Conservation (phyloP, 2,888 invertebrate genomes). For the Gastracanthus pulcherrimus region DNA sequence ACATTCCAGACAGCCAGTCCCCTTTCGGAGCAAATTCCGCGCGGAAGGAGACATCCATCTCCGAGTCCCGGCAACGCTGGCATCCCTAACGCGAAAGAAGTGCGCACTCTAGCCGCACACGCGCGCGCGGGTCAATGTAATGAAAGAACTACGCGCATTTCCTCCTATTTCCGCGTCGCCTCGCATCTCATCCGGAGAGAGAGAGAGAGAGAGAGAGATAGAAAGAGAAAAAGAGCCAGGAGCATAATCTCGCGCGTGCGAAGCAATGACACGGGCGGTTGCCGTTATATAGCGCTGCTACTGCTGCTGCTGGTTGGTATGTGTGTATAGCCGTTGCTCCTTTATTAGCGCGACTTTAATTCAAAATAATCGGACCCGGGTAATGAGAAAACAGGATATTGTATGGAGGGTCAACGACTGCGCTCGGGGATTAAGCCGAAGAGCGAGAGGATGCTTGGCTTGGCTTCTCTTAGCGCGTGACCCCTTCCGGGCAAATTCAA, state of each 20-base stretch:
- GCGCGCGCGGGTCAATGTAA: neutral
- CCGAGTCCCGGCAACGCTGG: too few species aligned
- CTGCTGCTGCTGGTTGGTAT: neutral
- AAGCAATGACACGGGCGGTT: too few species aligned
- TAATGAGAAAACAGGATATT: slow-evolving; percentile 46
- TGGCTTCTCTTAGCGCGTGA: neutral
- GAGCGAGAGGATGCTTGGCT: neutral
- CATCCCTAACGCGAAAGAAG: too few species aligned
- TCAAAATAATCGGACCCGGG: slow-evolving; percentile 44
- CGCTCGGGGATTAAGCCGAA: too few species aligned
- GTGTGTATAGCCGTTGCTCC: neutral
- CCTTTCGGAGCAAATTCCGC: too few species aligned
- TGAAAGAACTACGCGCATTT: slow-evolving; percentile 27
- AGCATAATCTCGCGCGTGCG: slow-evolving; percentile 39
- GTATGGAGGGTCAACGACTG: too few species aligned
- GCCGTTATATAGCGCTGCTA: too few species aligned
- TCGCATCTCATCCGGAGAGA: too few species aligned
- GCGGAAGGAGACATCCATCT: too few species aligned
- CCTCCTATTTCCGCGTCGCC: neutral
- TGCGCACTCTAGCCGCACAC: neutral
- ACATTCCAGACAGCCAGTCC: neutral
- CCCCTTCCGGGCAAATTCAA: slow-evolving; percentile 20
- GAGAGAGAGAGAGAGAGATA: too few species aligned
- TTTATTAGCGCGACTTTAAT: slow-evolving; percentile 47
- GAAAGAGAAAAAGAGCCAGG: too few species aligned